Conservation (phyloP, 30 jellyfish, hydroid and myxozoan species). For the Morbakka virulenta region DNA sequence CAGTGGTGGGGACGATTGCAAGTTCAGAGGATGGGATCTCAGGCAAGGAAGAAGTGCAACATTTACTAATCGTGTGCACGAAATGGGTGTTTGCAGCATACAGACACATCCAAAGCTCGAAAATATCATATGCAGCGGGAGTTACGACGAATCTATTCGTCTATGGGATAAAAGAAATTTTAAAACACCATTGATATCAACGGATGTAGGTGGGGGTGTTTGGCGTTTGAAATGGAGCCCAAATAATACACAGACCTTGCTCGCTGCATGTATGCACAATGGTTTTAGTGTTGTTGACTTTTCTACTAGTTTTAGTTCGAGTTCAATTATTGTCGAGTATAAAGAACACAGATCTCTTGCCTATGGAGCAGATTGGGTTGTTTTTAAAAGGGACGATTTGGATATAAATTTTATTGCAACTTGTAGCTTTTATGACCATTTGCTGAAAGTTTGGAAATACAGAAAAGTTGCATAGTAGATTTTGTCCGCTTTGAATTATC, state of each 20-base stretch:
- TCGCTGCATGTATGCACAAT: conserved; percentile 92
- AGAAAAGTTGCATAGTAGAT: no score
- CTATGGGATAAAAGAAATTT: conserved; percentile 77
- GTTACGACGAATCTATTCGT: conserved; percentile 72
- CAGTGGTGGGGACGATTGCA: conserved; percentile 86
- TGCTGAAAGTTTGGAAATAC: conserved; percentile 56
- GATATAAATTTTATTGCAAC: conserved; percentile 50
- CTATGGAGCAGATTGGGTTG: conserved; percentile 87
- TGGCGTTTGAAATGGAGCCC: conserved; percentile 98
- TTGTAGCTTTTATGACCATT: conserved; percentile 84
- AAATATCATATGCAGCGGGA: conserved; percentile 52
- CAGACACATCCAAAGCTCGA: conserved; percentile 49
- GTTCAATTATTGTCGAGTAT: conserved; percentile 20
- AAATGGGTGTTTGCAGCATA: conserved; percentile 89
- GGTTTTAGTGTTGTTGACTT: conserved; percentile 77
- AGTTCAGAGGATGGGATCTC: conserved; percentile 71
- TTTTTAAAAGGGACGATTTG: neutral
- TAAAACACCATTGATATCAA: conserved; percentile 43
- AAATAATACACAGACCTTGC: conserved; percentile 4
- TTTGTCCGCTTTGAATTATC: no score
- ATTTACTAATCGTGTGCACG: conserved; percentile 43
- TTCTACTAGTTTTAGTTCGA: neutral
- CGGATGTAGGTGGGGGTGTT: conserved; percentile 87
- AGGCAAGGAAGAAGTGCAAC: conserved; percentile 39
- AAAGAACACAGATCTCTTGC: conserved; percentile 76